These are phyloP conservation scores for Erpornis zantholeuca DNA, from an alignment of 2,113 vertebrate species.

Conservation along the genomic window DNA sequence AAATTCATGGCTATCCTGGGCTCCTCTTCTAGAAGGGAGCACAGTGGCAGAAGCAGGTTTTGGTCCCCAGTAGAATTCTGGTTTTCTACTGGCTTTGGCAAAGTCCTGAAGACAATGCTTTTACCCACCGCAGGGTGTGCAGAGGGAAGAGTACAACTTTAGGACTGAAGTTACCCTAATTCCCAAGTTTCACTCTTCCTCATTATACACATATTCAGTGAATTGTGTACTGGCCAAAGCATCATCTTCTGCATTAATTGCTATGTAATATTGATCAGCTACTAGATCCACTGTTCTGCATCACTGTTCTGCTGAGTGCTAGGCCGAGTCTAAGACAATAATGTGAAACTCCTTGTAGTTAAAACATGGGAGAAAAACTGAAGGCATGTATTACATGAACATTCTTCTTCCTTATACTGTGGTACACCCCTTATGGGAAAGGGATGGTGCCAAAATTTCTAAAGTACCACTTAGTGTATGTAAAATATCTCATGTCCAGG, in stretches of 20 bases:
- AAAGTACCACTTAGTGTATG: neutral
- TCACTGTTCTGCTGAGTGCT: neutral
- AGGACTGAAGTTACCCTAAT: neutral
- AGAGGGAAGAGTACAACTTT: too few species aligned
- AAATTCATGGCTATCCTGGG: neutral
- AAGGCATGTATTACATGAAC: neutral
- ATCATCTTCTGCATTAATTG: neutral
- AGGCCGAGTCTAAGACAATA: neutral
- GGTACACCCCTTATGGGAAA: neutral
- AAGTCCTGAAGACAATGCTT: neutral
- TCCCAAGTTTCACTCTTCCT: neutral
- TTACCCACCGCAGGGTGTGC: too few species aligned
- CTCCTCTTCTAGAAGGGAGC: neutral
- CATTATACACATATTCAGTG: neutral
- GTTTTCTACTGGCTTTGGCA: neutral
- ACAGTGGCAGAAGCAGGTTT: neutral
- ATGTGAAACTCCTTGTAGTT: neutral
- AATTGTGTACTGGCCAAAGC: neutral
- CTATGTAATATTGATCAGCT: neutral
- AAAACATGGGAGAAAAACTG: neutral
- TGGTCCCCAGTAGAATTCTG: neutral
- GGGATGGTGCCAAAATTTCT: neutral
- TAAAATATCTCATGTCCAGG: neutral
- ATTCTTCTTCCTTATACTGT: neutral
- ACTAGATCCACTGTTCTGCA: neutral